Percentiles rank a stretch among this genome's conserved stretches.
phyloP scores from a whole-genome alignment of 2,113 vertebrate species.

The Procapra przewalskii region DNA sequence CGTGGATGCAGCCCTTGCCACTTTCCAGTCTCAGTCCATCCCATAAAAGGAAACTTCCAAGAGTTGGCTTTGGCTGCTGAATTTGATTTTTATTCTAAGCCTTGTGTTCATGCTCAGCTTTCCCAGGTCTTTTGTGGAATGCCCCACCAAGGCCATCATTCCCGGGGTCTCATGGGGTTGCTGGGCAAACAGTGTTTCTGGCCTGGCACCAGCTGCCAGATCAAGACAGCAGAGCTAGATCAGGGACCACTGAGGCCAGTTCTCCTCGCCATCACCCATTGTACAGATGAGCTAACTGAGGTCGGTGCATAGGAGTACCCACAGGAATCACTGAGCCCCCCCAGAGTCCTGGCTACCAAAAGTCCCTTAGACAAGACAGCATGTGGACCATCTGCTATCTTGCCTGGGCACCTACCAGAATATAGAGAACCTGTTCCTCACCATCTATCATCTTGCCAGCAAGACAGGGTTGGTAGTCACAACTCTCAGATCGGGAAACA shows the following conservation, averaged over 20 bases:
- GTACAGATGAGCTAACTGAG: not conserved
- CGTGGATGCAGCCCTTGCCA: accelerated
- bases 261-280: accelerated
- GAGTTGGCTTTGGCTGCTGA: not conserved
- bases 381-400: accelerated
- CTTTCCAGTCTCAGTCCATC: not conserved
- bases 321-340: not conserved
- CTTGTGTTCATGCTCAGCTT: not conserved
- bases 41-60: not conserved
- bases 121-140: not conserved
- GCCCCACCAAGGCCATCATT: not conserved
- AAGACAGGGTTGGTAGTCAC: not conserved
- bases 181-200: not conserved
- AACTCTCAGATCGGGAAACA: not conserved
- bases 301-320: not conserved
- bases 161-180: not conserved
- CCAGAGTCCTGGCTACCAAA: not conserved
- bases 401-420: not conserved
- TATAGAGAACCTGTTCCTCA: not conserved
- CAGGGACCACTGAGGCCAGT: not conserved
- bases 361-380: not conserved
- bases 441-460: not conserved
- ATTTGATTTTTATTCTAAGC: not conserved
- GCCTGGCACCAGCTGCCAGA: not conserved
- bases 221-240: not conserved